A percentile compares a stretch with the other conserved stretches of the same genome.
Conservation (phyloP, 2,888 invertebrate species). For the Cryptus viduatorius region DNA sequence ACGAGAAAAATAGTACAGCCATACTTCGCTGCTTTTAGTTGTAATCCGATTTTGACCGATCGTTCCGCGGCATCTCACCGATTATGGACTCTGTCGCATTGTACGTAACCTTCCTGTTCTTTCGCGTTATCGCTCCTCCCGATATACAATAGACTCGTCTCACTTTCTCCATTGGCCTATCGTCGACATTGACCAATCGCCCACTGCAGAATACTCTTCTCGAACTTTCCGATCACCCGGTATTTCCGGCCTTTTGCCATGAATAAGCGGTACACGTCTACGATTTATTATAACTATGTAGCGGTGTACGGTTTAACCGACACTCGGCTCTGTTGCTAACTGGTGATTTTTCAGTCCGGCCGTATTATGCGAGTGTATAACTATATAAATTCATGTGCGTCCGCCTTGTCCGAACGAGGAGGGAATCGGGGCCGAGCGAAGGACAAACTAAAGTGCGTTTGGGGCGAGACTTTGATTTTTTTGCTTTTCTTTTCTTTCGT, state of each 20-base stretch:
- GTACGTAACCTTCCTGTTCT: background rate
- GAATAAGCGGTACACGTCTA: background rate
- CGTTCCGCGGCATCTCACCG: constrained; percentile 2
- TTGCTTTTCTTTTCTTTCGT: background rate
- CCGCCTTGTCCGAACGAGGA: constrained; percentile 65
- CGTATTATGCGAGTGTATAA: constrained; percentile 21
- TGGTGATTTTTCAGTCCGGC: constrained; percentile 60
- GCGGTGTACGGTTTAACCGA: constrained; percentile 16
- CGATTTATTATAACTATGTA: background rate
- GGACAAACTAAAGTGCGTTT: constrained; percentile 76
- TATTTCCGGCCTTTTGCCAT: constrained; percentile 77
- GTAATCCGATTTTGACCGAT: constrained; percentile 5
- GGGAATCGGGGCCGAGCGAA: constrained; percentile 76
- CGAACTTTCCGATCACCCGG: constrained; percentile 78
- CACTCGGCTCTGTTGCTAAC: constrained; percentile 62
- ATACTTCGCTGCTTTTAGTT: background rate
- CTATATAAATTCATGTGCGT: constrained; percentile 15
- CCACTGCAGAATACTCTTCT: constrained; percentile 26
- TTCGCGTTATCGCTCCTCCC: background rate
- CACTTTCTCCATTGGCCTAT: constrained; percentile 49
- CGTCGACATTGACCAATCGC: background rate
- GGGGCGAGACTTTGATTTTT: constrained; percentile 58
- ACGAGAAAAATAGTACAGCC: constrained; percentile 56
- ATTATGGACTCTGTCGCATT: background rate
- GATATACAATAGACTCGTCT: constrained; percentile 2